A percentile compares a stretch with the other conserved stretches of the same genome.
phyloP scores from a whole-genome alignment of 1,140 invertebrate species.

The Macrotrachela quadricornifera region DNA sequence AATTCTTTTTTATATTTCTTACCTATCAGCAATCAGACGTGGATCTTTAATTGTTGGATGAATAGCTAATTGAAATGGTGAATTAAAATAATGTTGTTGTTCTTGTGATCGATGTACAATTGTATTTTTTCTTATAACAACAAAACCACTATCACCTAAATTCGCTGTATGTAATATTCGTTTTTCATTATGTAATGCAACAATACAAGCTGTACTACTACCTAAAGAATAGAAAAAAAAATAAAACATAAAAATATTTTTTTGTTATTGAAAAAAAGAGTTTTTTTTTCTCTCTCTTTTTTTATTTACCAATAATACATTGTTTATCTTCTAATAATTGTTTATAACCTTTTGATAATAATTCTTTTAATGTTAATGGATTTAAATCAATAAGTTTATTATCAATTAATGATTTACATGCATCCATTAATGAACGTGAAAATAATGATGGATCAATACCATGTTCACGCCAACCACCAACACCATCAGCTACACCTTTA shows the following conservation, averaged over 20 bases:
- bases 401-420: conserved; percentile 68
- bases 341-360: conserved; percentile 38
- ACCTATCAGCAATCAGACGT: conserved; percentile 55
- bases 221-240: too few species aligned
- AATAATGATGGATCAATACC: conserved; percentile 93
- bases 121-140: conserved; percentile 49
- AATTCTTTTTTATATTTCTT: conserved; percentile 30
- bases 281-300: too few species aligned
- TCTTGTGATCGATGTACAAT: conserved; percentile 75
- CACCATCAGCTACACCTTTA: conserved; percentile 75
- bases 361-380: conserved; percentile 12
- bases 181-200: conserved; percentile 68
- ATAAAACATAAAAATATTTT: too few species aligned
- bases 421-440: conserved; percentile 73
- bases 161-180: conserved; percentile 76
- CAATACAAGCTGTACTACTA: conserved; percentile 85
- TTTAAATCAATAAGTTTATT: conserved; percentile 56
- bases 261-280: too few species aligned
- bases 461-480: conserved; percentile 85
- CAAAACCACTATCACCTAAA: conserved; percentile 87
- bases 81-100: conserved; percentile 95
- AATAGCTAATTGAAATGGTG: conserved; percentile 79
- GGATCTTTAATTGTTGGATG: conserved; percentile 60
- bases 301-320: conserved; percentile 4
- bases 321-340: conserved; percentile 66